These are phyloP conservation scores for Zelleria hepariella DNA, from an alignment of 2,888 invertebrate genomes.

Conservation along the genomic window DNA sequence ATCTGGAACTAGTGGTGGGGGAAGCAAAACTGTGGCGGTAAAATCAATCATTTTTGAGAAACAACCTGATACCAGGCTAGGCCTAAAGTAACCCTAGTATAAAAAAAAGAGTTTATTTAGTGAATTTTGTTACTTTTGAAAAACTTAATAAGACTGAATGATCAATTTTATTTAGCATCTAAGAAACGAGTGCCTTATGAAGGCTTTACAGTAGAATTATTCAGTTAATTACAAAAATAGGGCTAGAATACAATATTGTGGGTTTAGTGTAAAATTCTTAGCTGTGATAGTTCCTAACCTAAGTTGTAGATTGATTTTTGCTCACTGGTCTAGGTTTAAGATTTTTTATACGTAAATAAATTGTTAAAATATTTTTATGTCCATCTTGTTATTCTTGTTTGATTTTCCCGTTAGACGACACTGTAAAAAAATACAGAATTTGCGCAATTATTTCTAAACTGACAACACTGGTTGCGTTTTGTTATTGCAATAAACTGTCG, in stretches of 20 bases:
- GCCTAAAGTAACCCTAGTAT: too few species aligned
- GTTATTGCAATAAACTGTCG: too few species aligned
- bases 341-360: conserved; percentile 15
- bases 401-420: background rate
- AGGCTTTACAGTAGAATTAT: background rate
- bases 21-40: too few species aligned
- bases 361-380: conserved; percentile 11
- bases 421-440: background rate
- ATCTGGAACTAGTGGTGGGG: too few species aligned
- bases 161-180: background rate
- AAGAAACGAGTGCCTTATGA: background rate
- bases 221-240: background rate
- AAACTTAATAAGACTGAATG: background rate
- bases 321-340: conserved; percentile 34
- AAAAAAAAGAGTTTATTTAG: background rate
- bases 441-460: too few species aligned
- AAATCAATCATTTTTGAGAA: too few species aligned
- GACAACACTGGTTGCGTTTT: too few species aligned
- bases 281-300: conserved; percentile 49
- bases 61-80: too few species aligned
- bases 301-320: conserved; percentile 30
- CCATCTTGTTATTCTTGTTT: background rate
- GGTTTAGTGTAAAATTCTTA: conserved; percentile 18
- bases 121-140: background rate
- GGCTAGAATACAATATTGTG: background rate